Evolutionary conservation across 1,140 invertebrate species (phyloP), one percentile per base, ranked within the genome.

Genomic region (Bursaphelenchus mucronatus): DNA sequence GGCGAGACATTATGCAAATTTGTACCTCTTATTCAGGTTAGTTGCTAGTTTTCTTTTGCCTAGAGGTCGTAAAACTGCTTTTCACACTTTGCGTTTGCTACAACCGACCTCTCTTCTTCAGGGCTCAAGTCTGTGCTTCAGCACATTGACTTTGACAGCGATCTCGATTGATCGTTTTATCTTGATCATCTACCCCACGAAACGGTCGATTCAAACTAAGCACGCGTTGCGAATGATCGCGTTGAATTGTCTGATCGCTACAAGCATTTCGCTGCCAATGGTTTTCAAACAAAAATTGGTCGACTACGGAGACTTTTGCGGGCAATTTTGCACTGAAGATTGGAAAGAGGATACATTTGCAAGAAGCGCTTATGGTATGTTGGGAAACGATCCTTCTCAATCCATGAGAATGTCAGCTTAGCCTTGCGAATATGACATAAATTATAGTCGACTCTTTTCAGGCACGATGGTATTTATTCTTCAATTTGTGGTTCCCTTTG

Each of bases 111-210:
- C 49, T 30, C 30, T 7, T 53, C 0, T 71, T 72, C 57, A 74
- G 75, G 78, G 78, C 15, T 63, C 70, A n/a, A 63, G 52, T 44
- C 55, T 80, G 11, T 80, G 76, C 64, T 80, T 80, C 67, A 75
- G 71, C 10, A 80, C 78, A 0, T 65, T 81, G 50, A 80, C 78
- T 10, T 65, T 80, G 0, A 81, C 78, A 8, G 76, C 78, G 13
- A 80, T 80, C 13, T 76, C 78, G 4, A 76, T 81, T 39, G 78
- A 80, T 61, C 72, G 78, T 44, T 80, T 81, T 49, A 76, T 78
- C 13, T 65, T 80, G 17, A 80, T 80, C 40, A 55, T 76, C 43
- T 80, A 67, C 17, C 78, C 78, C 39, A 77, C 75, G 47, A 74
- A 68, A 51, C 71, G 75, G 51, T 80, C 79, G 7, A 74, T 80